Percentiles rank a stretch among this genome's conserved stretches.
phyloP scores from a whole-genome alignment of 2,797 vertebrate genomes.

The Paratrypauchen microcephalus region DNA sequence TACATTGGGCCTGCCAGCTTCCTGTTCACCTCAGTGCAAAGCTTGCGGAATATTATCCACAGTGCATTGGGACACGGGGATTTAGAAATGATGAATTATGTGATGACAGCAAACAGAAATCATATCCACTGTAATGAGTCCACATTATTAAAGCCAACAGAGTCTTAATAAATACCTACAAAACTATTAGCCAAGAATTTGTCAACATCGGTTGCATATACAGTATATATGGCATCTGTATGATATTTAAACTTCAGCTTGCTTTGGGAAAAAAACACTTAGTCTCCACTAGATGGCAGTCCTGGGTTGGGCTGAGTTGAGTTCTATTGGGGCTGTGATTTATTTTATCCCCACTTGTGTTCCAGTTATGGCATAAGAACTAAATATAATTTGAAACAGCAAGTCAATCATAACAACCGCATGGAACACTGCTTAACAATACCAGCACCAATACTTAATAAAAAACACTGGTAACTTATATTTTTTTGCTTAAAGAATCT shows the following conservation, averaged over 20 bases:
- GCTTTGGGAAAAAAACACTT: neutral
- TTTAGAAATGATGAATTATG: slow-evolving; percentile 69
- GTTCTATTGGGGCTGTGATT: neutral
- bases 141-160: slow-evolving; percentile 42
- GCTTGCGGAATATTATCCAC: slow-evolving; percentile 77
- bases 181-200: neutral
- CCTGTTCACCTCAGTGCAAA: slow-evolving; percentile 74
- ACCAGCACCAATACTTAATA: neutral
- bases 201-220: neutral
- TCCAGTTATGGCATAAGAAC: slow-evolving; percentile 20
- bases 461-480: neutral
- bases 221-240: neutral
- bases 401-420: neutral
- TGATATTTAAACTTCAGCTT: neutral
- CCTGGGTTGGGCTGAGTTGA: slow-evolving; percentile 17
- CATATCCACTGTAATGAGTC: slow-evolving; percentile 66
- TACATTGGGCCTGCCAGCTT: slow-evolving; percentile 70
- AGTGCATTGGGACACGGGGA: slow-evolving; percentile 67
- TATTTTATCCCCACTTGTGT: slow-evolving; percentile 15
- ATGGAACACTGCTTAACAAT: neutral
- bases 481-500: neutral
- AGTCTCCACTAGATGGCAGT: slow-evolving; percentile 66
- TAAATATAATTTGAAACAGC: neutral
- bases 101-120: slow-evolving; percentile 78
- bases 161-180: neutral